These are phyloP conservation scores for Tamandua tetradactyla DNA, from an alignment of 2,797 vertebrate genomes.

Conservation along the genomic window DNA sequence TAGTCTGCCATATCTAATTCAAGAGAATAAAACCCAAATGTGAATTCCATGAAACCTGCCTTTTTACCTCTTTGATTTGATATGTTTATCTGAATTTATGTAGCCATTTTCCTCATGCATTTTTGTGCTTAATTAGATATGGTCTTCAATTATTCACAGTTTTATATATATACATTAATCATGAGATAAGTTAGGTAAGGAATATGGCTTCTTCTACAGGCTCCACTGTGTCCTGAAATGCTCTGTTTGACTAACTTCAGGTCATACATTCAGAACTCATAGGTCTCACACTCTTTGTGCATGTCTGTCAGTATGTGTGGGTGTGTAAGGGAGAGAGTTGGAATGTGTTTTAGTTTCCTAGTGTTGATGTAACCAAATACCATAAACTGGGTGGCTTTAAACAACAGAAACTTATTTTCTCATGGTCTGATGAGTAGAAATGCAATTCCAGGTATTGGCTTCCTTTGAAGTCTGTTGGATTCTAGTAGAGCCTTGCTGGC, in stretches of 20 bases:
- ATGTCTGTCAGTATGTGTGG: background rate
- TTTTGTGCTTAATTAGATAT: background rate
- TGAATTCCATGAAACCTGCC: background rate
- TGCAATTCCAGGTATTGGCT: no score
- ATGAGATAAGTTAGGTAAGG: background rate
- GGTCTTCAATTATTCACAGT: background rate
- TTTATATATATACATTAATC: background rate
- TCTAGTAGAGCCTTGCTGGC: no score
- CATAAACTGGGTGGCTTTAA: no score
- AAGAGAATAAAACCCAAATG: slow-evolving; percentile 30
- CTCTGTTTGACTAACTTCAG: background rate
- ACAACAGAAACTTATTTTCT: no score
- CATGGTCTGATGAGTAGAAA: no score
- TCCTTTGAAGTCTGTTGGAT: no score
- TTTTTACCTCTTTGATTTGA: background rate
- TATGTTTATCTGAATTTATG: background rate
- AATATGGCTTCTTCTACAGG: background rate
- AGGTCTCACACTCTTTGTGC: background rate
- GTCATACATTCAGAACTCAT: background rate
- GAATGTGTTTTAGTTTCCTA: no score
- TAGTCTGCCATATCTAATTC: background rate
- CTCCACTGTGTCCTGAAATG: background rate
- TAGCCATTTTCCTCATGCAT: background rate
- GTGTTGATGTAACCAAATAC: no score
- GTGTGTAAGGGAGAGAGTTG: background rate